These are phyloP conservation scores for Sinhomidia bicolor DNA, from an alignment of 2,888 invertebrate genomes.

Conservation along the genomic window DNA sequence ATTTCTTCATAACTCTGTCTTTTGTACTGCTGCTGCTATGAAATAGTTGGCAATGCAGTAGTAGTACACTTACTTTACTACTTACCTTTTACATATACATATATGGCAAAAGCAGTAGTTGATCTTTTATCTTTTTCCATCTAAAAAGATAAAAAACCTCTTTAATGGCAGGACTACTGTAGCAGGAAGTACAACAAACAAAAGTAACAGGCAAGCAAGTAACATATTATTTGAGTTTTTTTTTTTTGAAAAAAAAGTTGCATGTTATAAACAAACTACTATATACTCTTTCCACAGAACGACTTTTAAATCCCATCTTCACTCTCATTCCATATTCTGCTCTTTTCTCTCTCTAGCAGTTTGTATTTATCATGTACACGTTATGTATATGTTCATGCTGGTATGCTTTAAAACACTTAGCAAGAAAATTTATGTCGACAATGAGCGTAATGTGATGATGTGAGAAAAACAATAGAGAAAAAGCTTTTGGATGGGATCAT, in stretches of 20 bases:
- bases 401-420: conserved; percentile 48
- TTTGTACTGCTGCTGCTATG: neutral
- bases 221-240: neutral
- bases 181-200: conserved; percentile 37
- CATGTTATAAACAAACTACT: neutral
- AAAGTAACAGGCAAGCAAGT: too few species aligned
- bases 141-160: neutral
- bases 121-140: conserved; percentile 18
- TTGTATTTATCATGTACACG: neutral
- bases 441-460: conserved; percentile 46
- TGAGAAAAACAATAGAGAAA: conserved; percentile 47
- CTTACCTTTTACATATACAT: too few species aligned
- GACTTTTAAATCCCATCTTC: neutral
- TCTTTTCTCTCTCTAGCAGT: neutral
- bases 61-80: too few species aligned
- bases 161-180: conserved; percentile 30
- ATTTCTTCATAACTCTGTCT: neutral
- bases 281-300: neutral
- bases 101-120: neutral
- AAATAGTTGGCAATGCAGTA: neutral
- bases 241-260: too few species aligned
- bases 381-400: too few species aligned
- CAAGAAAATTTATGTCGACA: conserved; percentile 45
- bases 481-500: conserved; percentile 49
- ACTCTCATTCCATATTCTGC: neutral